These are phyloP conservation scores for Anarhynchus alexandrinus DNA, from an alignment of 2,113 vertebrate genomes.

Conservation along the genomic window DNA sequence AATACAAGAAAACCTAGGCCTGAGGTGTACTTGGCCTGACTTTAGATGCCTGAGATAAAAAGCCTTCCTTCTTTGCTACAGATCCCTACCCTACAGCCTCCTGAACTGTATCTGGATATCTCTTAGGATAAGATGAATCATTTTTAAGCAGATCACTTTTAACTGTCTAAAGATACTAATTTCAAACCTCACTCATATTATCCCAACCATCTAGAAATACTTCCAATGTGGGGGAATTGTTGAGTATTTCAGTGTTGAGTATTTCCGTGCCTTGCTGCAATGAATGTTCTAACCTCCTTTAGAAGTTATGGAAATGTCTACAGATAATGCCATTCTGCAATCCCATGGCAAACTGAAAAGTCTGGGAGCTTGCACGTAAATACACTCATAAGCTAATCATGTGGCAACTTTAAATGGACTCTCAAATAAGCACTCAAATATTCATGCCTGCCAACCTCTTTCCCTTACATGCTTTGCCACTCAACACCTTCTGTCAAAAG, in stretches of 20 bases:
- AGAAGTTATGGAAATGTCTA: not conserved
- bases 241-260: not conserved
- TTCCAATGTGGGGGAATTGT: not conserved
- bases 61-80: not conserved
- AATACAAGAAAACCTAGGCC: not conserved
- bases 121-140: not conserved
- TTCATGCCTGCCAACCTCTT: not conserved
- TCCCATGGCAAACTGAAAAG: not conserved
- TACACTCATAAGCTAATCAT: too few relatives aligned
- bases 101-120: not conserved
- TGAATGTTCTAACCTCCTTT: not conserved
- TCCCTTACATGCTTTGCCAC: not conserved
- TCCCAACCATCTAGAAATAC: not conserved
- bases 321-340: not conserved
- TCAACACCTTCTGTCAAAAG: not conserved
- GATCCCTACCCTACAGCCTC: not conserved
- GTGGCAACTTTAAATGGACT: not conserved
- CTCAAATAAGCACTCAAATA: not conserved
- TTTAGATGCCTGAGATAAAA: not conserved
- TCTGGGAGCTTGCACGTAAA: not conserved
- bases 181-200: not conserved
- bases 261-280: not conserved
- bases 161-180: not conserved
- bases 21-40: not conserved
- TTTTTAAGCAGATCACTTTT: not conserved